Evolutionary conservation across 2,113 vertebrate genomes (phyloP).

Genomic region (Mesoclemmys tuberculata): DNA sequence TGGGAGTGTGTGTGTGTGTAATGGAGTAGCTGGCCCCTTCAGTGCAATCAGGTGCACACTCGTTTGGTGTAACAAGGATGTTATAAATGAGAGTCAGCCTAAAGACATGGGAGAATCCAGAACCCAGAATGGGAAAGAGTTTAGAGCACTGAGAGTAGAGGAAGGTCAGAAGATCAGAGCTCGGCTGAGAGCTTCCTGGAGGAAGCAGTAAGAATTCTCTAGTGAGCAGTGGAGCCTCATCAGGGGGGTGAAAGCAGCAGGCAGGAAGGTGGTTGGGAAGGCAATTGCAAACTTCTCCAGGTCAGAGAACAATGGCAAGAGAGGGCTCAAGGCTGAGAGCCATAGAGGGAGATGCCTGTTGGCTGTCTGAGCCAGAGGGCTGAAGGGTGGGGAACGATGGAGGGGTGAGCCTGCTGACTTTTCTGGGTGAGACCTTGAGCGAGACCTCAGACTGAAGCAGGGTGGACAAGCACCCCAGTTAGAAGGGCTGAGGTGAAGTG

Average conservation of each 20-base stretch:
- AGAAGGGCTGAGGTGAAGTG: no score
- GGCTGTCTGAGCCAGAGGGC: not conserved
- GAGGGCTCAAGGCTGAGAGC: not conserved
- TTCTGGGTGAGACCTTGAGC: not conserved
- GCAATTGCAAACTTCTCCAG: no score
- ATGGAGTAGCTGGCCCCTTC: not conserved
- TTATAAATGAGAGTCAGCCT: not conserved
- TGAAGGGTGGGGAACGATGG: not conserved
- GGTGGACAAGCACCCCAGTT: not conserved
- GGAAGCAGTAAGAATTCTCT: no score
- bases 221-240: no score
- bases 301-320: not conserved
- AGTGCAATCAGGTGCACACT: not conserved
- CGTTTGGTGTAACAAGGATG: not conserved
- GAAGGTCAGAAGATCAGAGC: not conserved
- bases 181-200: not conserved
- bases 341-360: not conserved
- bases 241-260: no score
- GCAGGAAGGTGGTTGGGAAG: no score
- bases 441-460: not conserved
- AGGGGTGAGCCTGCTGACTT: not conserved
- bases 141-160: not conserved
- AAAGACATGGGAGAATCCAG: not conserved
- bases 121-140: no score
- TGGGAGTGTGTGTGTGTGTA: not conserved